Conservation (phyloP, 1,140 invertebrate species). For the Anastatus disparis region DNA sequence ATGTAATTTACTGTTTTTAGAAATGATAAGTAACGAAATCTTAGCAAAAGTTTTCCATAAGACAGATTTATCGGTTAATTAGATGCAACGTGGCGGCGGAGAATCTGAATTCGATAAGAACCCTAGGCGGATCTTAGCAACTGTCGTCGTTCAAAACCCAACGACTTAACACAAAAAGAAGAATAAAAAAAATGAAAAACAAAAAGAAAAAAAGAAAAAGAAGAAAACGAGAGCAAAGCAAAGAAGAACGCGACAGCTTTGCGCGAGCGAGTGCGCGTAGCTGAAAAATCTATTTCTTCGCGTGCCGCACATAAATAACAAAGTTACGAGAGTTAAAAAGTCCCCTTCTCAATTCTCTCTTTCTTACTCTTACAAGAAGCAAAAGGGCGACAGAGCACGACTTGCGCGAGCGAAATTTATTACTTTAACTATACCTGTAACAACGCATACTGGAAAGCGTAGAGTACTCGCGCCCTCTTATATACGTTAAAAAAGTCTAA, state of each 20-base stretch:
- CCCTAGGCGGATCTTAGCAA: not conserved
- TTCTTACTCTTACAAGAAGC: slow-evolving; percentile 17
- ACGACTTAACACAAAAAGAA: not conserved
- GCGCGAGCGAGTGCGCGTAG: not conserved
- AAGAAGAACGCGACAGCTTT: slow-evolving; percentile 15
- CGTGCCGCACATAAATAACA: slow-evolving; percentile 60
- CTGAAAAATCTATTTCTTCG: slow-evolving; percentile 56
- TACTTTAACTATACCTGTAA: slow-evolving; percentile 23
- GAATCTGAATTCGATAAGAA: slow-evolving; percentile 23
- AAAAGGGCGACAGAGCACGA: slow-evolving; percentile 34
- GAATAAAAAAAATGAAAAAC: no score
- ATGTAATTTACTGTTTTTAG: no score
- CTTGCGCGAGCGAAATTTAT: slow-evolving; percentile 33
- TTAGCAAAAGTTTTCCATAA: not conserved
- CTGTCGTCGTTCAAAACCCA: not conserved
- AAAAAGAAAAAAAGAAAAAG: not conserved
- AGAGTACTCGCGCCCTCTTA: not conserved
- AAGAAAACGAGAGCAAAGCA: not conserved
- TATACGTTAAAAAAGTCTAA: not conserved
- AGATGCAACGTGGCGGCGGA: not conserved
- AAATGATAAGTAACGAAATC: not conserved
- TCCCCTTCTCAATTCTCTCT: slow-evolving; percentile 27
- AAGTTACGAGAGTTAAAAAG: slow-evolving; percentile 60
- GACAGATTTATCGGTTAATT: slow-evolving; percentile 32
- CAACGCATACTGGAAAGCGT: not conserved